Evolutionary conservation across 2,888 invertebrate species (phyloP), one percentile per base, ranked within the genome.

Genomic region (Aporophyla lueneburgensis): DNA sequence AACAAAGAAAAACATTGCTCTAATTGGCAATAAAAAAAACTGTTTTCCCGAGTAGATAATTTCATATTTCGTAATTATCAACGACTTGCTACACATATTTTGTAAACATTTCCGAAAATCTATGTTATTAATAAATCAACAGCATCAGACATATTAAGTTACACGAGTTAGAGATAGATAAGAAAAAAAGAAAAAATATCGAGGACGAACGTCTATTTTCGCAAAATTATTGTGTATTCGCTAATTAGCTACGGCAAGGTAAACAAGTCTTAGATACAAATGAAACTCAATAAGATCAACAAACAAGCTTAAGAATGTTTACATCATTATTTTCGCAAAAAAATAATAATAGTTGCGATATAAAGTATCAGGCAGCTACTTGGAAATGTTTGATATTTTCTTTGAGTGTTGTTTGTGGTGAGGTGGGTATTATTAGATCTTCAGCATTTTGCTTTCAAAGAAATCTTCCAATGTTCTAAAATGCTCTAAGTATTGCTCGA

Each of bases 171-270:
- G 21, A 33, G 2, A 19, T 5, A 21, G 51, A 69, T 66, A 53
- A 68, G n/a, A 66, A 79, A 49, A 59, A 53, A 5, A 33, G 51
- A 53, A 62, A 58, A 58, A 58, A 65, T 58, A 53, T 33, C 33
- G 21, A 69, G 65, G n/a, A 14, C 27, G 33, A 51, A 19, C 16
- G 5, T 68, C 19, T 76, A 66, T 81, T 58, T 74, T 77, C 21
- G 53, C 33, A 66, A 58, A 62, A 65, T 0, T 79, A 74, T 74
- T 77, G 24, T 54, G 1, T 73, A 73, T 69, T 76, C 56, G 14
- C 78, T 80, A 76, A 86, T 86, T 87, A 83, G 76, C 61, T 43
- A 74, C 68, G 62, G 61, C 10, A 70, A 82, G 46, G 58, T 78
- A 74, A 87, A 83, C 72, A 69, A 82, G 40, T 40, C 10, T 53